Evolutionary conservation across 2,797 vertebrate genomes (phyloP).

Genomic region (Paguma larvata): DNA sequence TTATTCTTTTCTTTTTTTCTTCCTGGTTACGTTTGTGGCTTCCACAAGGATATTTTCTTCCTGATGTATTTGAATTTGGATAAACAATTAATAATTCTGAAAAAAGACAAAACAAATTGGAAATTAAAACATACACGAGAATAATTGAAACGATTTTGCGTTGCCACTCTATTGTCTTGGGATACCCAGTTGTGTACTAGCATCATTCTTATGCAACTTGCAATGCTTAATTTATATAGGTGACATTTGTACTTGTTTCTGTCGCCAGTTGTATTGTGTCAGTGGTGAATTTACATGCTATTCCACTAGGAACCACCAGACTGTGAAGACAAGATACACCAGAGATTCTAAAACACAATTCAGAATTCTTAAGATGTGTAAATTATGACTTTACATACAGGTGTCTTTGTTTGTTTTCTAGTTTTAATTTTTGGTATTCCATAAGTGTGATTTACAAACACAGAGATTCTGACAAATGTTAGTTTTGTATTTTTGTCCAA

Average conservation of each 20-base stretch:
- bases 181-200: background rate
- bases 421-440: background rate
- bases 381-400: background rate
- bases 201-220: background rate
- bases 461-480: background rate
- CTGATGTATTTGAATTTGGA: background rate
- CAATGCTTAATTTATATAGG: background rate
- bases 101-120: background rate
- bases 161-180: background rate
- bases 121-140: background rate
- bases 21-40: background rate
- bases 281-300: background rate
- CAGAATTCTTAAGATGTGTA: background rate
- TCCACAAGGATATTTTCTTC: background rate
- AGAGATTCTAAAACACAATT: background rate
- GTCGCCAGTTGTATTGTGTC: background rate
- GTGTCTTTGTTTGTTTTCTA: background rate
- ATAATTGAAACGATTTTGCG: background rate
- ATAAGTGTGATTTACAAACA: background rate
- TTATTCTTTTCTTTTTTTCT: background rate
- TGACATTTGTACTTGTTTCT: background rate
- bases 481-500: background rate
- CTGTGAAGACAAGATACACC: background rate
- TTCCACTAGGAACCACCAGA: background rate
- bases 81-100: background rate